Base-by-base conservation (phyloP, 2,797 vertebrate species). In the Thripadectes ignobilis region DNA sequence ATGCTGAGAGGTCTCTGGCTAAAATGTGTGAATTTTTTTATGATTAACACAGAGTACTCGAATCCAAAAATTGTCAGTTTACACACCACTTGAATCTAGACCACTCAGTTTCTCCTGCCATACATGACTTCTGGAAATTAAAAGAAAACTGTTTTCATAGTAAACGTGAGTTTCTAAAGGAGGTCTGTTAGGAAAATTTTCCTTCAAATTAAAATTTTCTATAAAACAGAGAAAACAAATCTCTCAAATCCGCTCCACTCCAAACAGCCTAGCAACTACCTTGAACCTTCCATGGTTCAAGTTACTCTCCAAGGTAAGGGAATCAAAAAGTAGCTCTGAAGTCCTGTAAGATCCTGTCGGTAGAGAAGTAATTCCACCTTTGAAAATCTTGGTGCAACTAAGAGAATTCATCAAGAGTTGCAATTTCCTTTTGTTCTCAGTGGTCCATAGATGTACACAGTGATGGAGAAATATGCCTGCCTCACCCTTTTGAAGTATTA, bases 181-280 rank as follows among this genome's bases (percentile, higher is more conserved):
- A 76, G 4, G 23, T 41, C 78, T 66, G 71, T 63, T 61, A 63
- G 43, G 45, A 91, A 96, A 95, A 41, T 18, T 91, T 87, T 84
- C 24, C 57, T 92, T 85, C 61, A 68, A 94, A 95, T 91, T 83
- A 88, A 89, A 92, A 92, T 89, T 89, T 94, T 58, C 73, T 62
- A 32, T 80, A 55, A 91, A 93, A 94, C 8, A 2, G 30, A 85
- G 59, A 82, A 92, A 93, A 85, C 30, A 74, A 58, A 80, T 85
- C 57, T 89, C 81, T 95, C 38, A 75, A 72, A 75, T 58, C 46
- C 27, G 48, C 38, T 86, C 48, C 67, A 79, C 67, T 90, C 86
- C 77, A 88, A 82, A 82, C 36, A 95, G 59, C 86, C 48, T 75
- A 91, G 46, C 88, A 95, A 83, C 68, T 83, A 55, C 90, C 81